Percentiles rank a stretch among this genome's conserved stretches.
Conservation (phyloP, 1,140 invertebrate species). For the Zaprionus nigranus region DNA sequence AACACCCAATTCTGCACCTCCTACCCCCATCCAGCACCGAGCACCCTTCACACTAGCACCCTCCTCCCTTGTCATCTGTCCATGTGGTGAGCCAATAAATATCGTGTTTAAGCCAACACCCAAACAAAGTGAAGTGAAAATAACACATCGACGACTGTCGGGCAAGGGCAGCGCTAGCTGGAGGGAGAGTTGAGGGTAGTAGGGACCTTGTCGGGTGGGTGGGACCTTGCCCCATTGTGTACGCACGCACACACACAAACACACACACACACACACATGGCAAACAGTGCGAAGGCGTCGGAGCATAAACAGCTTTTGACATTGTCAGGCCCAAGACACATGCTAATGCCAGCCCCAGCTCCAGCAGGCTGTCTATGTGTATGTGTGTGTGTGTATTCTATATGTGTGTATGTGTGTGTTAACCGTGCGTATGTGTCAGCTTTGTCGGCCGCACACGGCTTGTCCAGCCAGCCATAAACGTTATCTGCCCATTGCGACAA, state of each 20-base stretch:
- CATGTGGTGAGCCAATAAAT: conserved; percentile 77
- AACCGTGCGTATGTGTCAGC: conserved; percentile 10
- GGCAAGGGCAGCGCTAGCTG: neutral
- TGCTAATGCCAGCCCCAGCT: conserved; percentile 64
- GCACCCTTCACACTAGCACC: conserved; percentile 1
- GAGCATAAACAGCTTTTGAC: conserved; percentile 80
- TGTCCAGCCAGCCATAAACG: conserved; percentile 74
- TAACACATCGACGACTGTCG: conserved; percentile 30
- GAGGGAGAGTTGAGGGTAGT: neutral
- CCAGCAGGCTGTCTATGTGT: neutral
- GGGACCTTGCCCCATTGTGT: conserved; percentile 52
- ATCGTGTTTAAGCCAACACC: conserved; percentile 80
- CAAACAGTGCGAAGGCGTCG: conserved; percentile 76
- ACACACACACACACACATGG: conserved; percentile 39
- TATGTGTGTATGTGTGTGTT: conserved; percentile 13
- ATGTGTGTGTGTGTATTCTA: conserved; percentile 22
- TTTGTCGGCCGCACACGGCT: conserved; percentile 32
- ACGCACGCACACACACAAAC: conserved; percentile 35
- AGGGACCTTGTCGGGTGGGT: neutral
- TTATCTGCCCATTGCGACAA: conserved; percentile 72
- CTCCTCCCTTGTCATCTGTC: conserved; percentile 2
- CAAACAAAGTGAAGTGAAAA: conserved; percentile 63
- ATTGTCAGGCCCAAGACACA: conserved; percentile 78
- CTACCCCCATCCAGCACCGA: neutral
- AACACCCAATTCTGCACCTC: neutral